Evolutionary conservation across 2,797 vertebrate species (phyloP).

Genomic region (Eupleurogrammus muticus): DNA sequence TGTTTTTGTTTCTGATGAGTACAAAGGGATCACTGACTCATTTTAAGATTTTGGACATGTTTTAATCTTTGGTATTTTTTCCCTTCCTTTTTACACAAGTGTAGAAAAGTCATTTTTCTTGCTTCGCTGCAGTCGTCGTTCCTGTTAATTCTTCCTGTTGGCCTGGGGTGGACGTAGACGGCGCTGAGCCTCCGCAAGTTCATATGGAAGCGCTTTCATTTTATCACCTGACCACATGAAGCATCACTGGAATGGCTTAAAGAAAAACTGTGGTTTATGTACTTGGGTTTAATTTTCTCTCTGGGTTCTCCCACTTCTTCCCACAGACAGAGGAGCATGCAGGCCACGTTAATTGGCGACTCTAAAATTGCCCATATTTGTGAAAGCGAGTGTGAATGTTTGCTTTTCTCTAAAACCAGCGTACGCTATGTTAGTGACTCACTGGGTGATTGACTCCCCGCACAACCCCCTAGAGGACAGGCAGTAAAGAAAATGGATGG

Average conservation of each 20-base stretch:
- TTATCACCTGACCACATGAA: conserved; percentile 8
- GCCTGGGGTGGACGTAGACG: not conserved
- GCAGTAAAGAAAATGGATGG: too few relatives aligned
- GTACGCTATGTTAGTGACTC: too few relatives aligned
- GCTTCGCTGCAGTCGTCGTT: not conserved
- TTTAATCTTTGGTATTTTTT: not conserved
- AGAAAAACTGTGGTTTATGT: conserved; percentile 4
- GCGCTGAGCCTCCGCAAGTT: not conserved
- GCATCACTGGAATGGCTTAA: conserved; percentile 8
- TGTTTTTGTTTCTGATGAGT: too few relatives aligned
- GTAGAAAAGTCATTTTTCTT: not conserved
- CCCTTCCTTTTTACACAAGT: not conserved
- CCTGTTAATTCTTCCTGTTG: not conserved
- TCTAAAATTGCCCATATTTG: too few relatives aligned
- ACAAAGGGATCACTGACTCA: too few relatives aligned
- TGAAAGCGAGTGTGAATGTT: too few relatives aligned
- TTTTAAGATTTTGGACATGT: not conserved
- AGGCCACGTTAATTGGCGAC: too few relatives aligned
- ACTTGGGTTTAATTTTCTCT: not conserved
- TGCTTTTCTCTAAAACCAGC: not conserved
- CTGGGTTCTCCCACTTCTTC: not conserved
- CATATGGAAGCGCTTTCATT: conserved; percentile 5
- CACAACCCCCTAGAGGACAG: too few relatives aligned
- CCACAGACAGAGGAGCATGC: too few relatives aligned
- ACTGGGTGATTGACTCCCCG: too few relatives aligned